Base-by-base conservation (phyloP, 2,888 invertebrate species). In the Adela reaumurella region DNA sequence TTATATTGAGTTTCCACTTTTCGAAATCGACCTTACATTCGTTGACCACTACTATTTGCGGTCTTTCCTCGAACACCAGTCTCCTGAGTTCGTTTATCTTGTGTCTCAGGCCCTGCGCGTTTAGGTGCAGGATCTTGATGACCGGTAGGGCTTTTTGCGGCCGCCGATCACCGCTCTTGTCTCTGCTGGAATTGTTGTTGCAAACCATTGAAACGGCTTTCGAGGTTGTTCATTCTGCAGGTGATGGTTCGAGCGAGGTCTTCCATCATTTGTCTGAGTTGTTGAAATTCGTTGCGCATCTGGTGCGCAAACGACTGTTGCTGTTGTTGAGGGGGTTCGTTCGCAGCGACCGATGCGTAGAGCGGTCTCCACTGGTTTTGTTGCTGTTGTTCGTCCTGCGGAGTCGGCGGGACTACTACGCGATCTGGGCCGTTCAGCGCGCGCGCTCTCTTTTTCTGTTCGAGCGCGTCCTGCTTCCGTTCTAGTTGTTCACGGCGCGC, bases 11-110 rank as follows among this genome's bases (percentile, higher is more conserved):
- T 17, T 42, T 35, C n/a, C 14, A 28, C 28, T 43, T 46, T n/a
- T 18, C 42, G 45, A 49, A 49, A 14, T 49, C 43, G 18, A 46
- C 29, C n/a, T 41, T 35, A 43, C 49, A 49, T 42, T 49, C 49
- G 45, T 49, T 47, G 17, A 47, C 17, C 43, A 47, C 43, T 2
- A 47, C 24, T 16, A 47, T 43, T 2, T 47, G 43, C 17, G 47
- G 47, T 11, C 42, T 43, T 24, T 47, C 6, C n/a, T 24, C 17
- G 2, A 17, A 17, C 5, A 24, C 28, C 17, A 43, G 43, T 24
- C 8, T 24, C 24, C 42, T 47, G 19, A 43, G 20, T 14, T 47
- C 47, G 10, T 42, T 16, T 17, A 43, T 20, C 24, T 46, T 49
- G 16, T 28, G 14, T 41, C 45, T 45, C 19, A 49, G 19, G 2